phyloP scores from a whole-genome alignment of 2,113 vertebrate genomes.

The Corvus cornix region DNA sequence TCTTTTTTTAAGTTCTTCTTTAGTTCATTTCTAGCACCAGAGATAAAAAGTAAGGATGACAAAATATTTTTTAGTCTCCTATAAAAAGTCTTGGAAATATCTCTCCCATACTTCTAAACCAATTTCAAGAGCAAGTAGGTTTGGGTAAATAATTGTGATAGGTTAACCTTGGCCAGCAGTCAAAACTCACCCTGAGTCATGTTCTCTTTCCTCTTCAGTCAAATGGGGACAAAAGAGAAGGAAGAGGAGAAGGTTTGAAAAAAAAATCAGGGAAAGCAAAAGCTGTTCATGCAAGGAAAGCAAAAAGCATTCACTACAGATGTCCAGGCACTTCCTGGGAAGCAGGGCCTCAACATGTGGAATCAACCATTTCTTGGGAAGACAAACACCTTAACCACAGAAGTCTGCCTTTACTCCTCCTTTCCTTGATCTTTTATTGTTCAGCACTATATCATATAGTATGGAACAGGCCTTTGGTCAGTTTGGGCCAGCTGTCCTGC shows the following conservation, averaged over 20 bases:
- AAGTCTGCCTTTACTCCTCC: background rate
- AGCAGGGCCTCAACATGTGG: background rate
- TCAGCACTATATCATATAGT: background rate
- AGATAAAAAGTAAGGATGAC: background rate
- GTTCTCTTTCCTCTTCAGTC: background rate
- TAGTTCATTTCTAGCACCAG: background rate
- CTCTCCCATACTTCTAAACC: background rate
- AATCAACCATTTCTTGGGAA: background rate
- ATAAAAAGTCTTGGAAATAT: background rate
- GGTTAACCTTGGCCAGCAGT: background rate
- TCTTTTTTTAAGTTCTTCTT: background rate
- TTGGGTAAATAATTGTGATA: background rate
- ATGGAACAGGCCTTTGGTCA: background rate
- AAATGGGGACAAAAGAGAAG: background rate
- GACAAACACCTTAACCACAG: background rate
- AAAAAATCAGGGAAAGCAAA: background rate
- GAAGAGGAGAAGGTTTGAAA: background rate
- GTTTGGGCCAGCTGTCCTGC: background rate
- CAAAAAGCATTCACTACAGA: background rate
- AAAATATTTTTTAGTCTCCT: background rate
- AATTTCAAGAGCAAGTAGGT: background rate
- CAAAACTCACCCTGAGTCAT: background rate
- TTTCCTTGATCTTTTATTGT: background rate
- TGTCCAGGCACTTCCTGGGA: background rate
- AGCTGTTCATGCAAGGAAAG: background rate